Evolutionary conservation across 2,888 invertebrate genomes (phyloP).

Genomic region (Gerosis bhagava): DNA sequence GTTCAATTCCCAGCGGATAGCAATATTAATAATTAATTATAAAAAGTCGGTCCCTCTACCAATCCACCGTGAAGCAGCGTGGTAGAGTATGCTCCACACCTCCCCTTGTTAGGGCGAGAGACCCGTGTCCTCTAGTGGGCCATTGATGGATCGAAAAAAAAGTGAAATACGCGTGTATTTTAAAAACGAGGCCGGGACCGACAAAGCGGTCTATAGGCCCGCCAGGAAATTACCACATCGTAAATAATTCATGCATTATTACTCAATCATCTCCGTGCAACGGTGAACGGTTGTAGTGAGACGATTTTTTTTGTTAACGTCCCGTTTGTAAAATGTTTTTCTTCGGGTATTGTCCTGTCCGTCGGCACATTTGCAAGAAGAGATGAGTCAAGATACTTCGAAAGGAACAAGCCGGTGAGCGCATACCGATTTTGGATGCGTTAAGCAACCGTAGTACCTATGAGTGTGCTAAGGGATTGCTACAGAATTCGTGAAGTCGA

Average conservation of each 20-base stretch:
- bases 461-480: conserved; percentile 2
- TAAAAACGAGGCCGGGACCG: conserved; percentile 41
- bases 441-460: conserved; percentile 13
- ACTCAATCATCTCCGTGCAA: conserved; percentile 70
- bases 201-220: conserved; percentile 56
- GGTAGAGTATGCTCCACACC: no score
- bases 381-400: conserved; percentile 33
- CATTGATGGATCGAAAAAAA: no score
- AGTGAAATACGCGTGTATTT: conserved; percentile 33
- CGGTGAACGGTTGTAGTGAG: conserved; percentile 61
- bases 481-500: conserved; percentile 21
- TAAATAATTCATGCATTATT: conserved; percentile 79
- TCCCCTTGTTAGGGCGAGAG: no score
- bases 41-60: no score
- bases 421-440: conserved; percentile 18
- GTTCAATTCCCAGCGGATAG: conserved; percentile 12
- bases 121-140: no score
- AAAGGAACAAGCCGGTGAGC: not conserved
- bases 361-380: conserved; percentile 23
- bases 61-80: no score
- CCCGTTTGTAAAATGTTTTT: conserved; percentile 55
- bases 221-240: conserved; percentile 68
- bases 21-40: conserved; percentile 25
- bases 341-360: conserved; percentile 63
- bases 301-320: conserved; percentile 47